Percentiles rank a stretch among this genome's conserved stretches.
Evolutionary conservation across 2,797 vertebrate species (phyloP).

Genomic region (Remorina albescens): DNA sequence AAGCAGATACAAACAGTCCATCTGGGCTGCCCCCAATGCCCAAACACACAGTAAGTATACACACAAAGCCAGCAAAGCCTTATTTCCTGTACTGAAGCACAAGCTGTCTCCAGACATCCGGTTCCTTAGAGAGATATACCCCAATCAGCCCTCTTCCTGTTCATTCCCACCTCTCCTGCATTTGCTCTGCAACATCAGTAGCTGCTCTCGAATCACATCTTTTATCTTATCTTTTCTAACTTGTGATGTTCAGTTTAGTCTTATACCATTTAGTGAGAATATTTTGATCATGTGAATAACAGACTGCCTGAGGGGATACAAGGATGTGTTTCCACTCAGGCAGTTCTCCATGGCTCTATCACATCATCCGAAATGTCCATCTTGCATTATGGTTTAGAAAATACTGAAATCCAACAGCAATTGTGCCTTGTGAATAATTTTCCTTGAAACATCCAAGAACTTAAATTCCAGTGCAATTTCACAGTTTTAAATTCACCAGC

Average conservation of each 20-base stretch:
- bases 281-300: constrained; percentile 19
- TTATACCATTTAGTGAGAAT: constrained; percentile 23
- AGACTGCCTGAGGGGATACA: background rate
- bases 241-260: constrained; percentile 7
- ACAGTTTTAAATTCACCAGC: background rate
- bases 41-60: constrained; percentile 91
- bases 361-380: constrained; percentile 22
- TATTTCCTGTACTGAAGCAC: constrained; percentile 65
- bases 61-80: constrained; percentile 39
- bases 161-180: constrained; percentile 12
- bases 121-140: constrained; percentile 57
- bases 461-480: background rate
- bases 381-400: constrained; percentile 13
- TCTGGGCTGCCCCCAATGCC: constrained; percentile 88
- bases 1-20: constrained; percentile 88
- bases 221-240: constrained; percentile 8
- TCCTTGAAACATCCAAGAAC: background rate
- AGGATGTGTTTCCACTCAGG: background rate
- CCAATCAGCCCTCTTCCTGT: constrained; percentile 24
- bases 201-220: constrained; percentile 25
- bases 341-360: constrained; percentile 4
- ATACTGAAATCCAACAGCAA: background rate
- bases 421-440: background rate
- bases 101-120: constrained; percentile 69
- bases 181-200: background rate